A percentile compares a stretch with the other conserved stretches of the same genome.
These are phyloP conservation scores for Hippolais icterina DNA, from an alignment of 2,113 vertebrate genomes.

Conservation along the genomic window DNA sequence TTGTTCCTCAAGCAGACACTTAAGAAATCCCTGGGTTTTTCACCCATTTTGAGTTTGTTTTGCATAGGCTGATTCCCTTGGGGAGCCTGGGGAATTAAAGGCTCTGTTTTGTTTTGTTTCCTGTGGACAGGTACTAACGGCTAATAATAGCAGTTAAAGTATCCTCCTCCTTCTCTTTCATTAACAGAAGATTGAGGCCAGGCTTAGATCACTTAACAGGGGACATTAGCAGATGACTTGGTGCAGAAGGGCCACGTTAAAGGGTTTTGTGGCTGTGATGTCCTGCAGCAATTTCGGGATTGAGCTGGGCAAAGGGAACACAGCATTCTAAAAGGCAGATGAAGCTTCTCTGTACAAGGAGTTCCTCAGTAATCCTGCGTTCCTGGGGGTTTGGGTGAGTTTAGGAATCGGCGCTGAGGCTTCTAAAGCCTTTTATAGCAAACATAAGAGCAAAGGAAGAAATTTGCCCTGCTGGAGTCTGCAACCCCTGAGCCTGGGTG, in stretches of 20 bases:
- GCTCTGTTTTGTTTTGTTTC: background rate
- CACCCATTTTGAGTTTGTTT: fast-evolving
- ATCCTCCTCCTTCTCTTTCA: constrained; percentile 21
- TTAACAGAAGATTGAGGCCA: constrained; percentile 66
- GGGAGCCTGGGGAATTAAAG: background rate
- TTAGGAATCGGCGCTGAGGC: background rate
- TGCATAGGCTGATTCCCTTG: background rate
- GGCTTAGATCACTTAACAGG: constrained; percentile 18
- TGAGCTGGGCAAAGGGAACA: background rate
- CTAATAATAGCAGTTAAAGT: constrained; percentile 59
- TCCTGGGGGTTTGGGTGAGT: background rate
- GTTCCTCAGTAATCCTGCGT: background rate
- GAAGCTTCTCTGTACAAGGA: background rate
- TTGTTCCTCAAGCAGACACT: background rate
- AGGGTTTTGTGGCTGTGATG: background rate
- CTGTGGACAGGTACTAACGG: background rate
- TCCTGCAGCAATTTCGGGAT: background rate
- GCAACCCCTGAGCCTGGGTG: background rate
- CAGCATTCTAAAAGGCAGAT: background rate
- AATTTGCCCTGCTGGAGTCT: background rate
- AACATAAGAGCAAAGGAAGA: background rate
- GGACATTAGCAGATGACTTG: constrained; percentile 33
- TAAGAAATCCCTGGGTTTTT: background rate
- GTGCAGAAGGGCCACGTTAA: background rate
- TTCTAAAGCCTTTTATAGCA: background rate